Evolutionary conservation across 2,797 vertebrate genomes (phyloP).

Genomic region (Enteromius mattozi): DNA sequence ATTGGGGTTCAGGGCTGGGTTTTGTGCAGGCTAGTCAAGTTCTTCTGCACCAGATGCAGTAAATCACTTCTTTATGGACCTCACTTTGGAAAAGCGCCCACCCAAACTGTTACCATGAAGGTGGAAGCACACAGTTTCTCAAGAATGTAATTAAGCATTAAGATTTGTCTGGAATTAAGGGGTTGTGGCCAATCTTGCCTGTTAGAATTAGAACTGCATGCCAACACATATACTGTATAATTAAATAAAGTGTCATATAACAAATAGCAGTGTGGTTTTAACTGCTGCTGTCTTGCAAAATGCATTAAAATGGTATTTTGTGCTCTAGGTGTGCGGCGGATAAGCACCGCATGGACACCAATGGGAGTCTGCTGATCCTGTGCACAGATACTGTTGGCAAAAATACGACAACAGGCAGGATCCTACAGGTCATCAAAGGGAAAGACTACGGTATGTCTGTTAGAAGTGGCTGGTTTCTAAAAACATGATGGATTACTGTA

Average conservation of each 20-base stretch:
- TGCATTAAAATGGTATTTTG: background rate
- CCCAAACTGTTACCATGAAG: slow-evolving; percentile 13
- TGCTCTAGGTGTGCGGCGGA: slow-evolving; percentile 91
- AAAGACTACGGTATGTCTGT: slow-evolving; percentile 93
- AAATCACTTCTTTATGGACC: slow-evolving; percentile 14
- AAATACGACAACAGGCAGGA: slow-evolving; percentile 91
- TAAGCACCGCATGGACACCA: slow-evolving; percentile 84
- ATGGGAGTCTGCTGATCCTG: slow-evolving; percentile 91
- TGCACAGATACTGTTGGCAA: slow-evolving; percentile 93
- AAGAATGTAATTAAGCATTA: background rate
- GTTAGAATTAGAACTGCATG: background rate
- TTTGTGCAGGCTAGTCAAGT: slow-evolving; percentile 9
- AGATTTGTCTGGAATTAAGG: background rate
- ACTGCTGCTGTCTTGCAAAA: background rate
- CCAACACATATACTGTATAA: background rate
- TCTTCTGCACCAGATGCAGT: background rate
- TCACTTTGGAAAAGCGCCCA: slow-evolving; percentile 1
- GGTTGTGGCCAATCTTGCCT: background rate
- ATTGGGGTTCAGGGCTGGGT: background rate
- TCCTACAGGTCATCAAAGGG: slow-evolving; percentile 93
- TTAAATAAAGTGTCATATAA: slow-evolving; percentile 15
- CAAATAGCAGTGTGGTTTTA: background rate
- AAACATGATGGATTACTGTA: slow-evolving; percentile 35
- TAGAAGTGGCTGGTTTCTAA: slow-evolving; percentile 50
- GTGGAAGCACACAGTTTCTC: slow-evolving; percentile 17